These are phyloP conservation scores for Pyrgus malvae DNA, from an alignment of 2,888 invertebrate genomes.

Conservation along the genomic window DNA sequence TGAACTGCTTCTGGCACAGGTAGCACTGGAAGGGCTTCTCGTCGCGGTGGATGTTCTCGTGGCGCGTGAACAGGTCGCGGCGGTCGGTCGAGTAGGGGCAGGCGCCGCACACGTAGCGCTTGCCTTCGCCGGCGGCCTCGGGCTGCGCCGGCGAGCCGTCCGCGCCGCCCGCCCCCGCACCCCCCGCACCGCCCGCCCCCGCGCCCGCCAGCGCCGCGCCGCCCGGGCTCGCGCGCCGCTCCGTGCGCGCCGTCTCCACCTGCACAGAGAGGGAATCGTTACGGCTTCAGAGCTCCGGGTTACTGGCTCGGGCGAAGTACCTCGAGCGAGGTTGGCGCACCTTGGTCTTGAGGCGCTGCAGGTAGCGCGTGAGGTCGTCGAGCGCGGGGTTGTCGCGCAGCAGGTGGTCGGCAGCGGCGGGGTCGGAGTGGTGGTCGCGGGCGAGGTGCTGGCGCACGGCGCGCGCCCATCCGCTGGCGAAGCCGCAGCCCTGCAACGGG, in stretches of 20 bases:
- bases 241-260: conserved; percentile 64
- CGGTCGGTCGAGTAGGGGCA: conserved; percentile 96
- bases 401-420: conserved; percentile 83
- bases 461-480: conserved; percentile 88
- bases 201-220: conserved; percentile 27
- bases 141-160: conserved; percentile 32
- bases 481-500: conserved; percentile 86
- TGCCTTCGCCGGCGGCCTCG: conserved; percentile 55
- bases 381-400: conserved; percentile 88
- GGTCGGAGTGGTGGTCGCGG: conserved; percentile 86
- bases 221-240: conserved; percentile 47
- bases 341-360: conserved; percentile 85
- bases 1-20: conserved; percentile 95
- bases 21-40: conserved; percentile 97
- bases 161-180: conserved; percentile 37
- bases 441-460: conserved; percentile 88
- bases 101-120: conserved; percentile 92
- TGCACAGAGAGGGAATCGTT: conserved; percentile 45
- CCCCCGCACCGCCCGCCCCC: conserved; percentile 32
- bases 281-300: too few species aligned
- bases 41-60: conserved; percentile 96
- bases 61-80: conserved; percentile 93
- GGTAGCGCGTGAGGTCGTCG: conserved; percentile 87
- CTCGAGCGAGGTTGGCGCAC: too few species aligned
- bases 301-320: too few species aligned